Evolutionary conservation across 1,140 invertebrate genomes (phyloP).

Genomic region (Lepidurus arcticus): DNA sequence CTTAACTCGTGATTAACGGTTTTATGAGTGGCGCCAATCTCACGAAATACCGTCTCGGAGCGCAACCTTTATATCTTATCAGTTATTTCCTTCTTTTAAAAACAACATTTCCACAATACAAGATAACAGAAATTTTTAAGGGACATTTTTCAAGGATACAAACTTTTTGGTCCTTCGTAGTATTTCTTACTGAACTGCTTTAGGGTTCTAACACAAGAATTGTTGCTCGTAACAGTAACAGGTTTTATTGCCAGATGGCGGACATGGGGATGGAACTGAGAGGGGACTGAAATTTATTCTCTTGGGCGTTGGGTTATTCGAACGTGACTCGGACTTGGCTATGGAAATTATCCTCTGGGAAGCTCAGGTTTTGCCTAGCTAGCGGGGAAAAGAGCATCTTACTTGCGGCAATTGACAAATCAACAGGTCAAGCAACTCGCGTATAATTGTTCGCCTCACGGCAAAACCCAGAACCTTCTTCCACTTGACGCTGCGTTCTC

Average conservation of each 20-base stretch:
- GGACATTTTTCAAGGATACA: background rate
- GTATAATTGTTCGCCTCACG: background rate
- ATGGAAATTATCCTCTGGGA: background rate
- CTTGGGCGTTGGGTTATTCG: background rate
- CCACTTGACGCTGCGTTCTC: background rate
- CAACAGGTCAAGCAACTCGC: constrained; percentile 10
- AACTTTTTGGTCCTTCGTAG: background rate
- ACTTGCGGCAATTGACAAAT: background rate
- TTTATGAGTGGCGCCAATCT: background rate
- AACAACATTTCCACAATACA: background rate
- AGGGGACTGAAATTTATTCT: background rate
- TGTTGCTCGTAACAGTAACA: background rate
- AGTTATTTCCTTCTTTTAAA: background rate
- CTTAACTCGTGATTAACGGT: constrained; percentile 22
- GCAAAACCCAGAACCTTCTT: background rate
- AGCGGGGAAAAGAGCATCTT: background rate
- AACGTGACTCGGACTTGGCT: background rate
- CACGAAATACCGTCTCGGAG: background rate
- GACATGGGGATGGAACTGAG: no score
- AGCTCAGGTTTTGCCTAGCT: background rate
- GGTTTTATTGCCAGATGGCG: background rate
- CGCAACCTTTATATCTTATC: background rate
- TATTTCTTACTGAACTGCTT: no score
- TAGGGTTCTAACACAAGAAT: no score
- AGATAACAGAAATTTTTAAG: background rate